phyloP scores from a whole-genome alignment of 2,113 vertebrate genomes.

The Elachura formosa region DNA sequence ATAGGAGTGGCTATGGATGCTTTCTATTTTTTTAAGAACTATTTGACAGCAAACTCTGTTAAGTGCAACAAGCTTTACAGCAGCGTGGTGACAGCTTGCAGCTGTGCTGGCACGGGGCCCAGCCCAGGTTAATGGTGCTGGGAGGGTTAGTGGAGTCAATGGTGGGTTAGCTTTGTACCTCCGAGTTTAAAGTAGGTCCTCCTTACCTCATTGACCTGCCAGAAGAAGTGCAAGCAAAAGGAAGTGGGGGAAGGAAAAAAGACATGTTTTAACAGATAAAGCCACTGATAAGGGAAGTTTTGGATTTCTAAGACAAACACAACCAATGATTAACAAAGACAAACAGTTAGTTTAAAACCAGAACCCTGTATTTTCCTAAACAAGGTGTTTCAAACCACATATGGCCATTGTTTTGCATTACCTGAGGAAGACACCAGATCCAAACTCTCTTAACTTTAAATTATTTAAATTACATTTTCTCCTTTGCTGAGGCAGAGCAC shows the following conservation, averaged over 20 bases:
- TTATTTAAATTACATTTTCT: not conserved
- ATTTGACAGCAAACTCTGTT: conserved; percentile 19
- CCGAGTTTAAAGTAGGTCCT: conserved; percentile 60
- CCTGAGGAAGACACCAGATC: not conserved
- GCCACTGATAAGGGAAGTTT: conserved; percentile 66
- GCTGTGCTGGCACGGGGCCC: conserved; percentile 16
- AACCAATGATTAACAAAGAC: conserved; percentile 28
- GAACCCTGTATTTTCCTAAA: not conserved
- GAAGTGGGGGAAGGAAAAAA: conserved; percentile 73
- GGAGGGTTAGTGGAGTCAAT: conserved; percentile 68
- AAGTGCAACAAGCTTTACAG: conserved; percentile 15
- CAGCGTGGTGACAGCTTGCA: not conserved
- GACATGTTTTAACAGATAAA: conserved; percentile 80
- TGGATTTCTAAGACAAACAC: conserved; percentile 63
- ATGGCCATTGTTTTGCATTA: not conserved
- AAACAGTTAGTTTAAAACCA: not conserved
- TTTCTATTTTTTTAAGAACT: conserved; percentile 22
- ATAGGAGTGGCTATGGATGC: conserved; percentile 17
- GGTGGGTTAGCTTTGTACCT: conserved; percentile 74
- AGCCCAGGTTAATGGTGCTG: conserved; percentile 58
- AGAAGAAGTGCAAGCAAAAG: conserved; percentile 83
- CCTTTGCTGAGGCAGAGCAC: not conserved
- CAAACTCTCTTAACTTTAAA: not conserved
- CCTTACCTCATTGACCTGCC: conserved; percentile 99
- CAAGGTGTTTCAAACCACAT: not conserved